Evolutionary conservation across 2,113 vertebrate species (phyloP), one percentile per base, ranked within the genome.

Genomic region (Ursus arctos): DNA sequence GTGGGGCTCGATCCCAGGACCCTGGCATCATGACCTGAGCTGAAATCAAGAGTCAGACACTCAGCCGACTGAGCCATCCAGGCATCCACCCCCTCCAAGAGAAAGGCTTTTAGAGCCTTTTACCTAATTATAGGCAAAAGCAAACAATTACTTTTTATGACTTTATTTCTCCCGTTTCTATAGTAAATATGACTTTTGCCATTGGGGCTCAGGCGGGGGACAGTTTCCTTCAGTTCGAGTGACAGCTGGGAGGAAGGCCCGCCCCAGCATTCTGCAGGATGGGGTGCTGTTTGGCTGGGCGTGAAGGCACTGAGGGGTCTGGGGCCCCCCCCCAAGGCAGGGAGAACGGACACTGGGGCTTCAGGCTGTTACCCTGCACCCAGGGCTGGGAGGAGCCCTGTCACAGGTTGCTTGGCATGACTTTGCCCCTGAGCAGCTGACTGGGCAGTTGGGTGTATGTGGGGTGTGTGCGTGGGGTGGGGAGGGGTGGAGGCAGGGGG

Each of bases 161-260:
- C 49, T 81, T 40, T 16, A 65, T 26, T 18, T n/a, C 13, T 18
- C 26, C 15, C 6, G 11, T 83, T 76, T 65, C 47, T 57, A 18
- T 36, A 55, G 65, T 55, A 92, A 74, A 83, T 49, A 15, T 43
- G n/a, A 72, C 21, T 88, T 92, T 74, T 53, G 21, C 53, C 22
- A 51, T 4, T 18, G n/a, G 43, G 28, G 79, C 21, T 0, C 18
- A 10, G 13, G 3, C 43, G 3, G 1, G 11, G 81, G 13, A 18
- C 7, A 4, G 18, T 4, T 67, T 59, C 21, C 21, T 69, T 49
- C 28, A 12, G 24, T 81, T 10, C 59, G 63, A 65, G 72, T 53
- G 72, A 59, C 51, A 13, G 69, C 47, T 15, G 18, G 57, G 65
- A 80, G 26, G 43, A 81, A 88, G 63, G 65, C 10, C 33, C 24